Conservation (phyloP, 2,888 invertebrate species). For the Eulithis prunata region DNA sequence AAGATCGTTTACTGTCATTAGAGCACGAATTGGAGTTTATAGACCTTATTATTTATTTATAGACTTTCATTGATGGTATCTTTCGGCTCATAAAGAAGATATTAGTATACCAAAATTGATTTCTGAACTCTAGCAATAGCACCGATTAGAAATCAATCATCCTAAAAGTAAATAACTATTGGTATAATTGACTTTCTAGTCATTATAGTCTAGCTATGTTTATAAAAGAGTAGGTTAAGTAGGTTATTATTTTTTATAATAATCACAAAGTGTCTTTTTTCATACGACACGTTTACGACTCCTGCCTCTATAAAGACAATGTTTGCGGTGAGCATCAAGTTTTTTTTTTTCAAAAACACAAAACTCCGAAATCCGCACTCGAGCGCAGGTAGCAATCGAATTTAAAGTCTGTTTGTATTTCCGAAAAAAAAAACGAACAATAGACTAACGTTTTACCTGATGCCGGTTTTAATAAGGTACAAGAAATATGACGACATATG, state of each 20-base stretch:
- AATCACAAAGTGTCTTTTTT: not conserved
- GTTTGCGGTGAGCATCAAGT: slow-evolving; percentile 79
- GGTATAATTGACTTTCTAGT: slow-evolving; percentile 4
- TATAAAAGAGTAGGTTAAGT: not conserved
- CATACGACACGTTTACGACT: slow-evolving; percentile 49
- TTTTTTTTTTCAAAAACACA: slow-evolving; percentile 77
- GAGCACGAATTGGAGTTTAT: slow-evolving; percentile 54
- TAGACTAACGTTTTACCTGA: slow-evolving; percentile 76
- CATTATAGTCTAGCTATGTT: not conserved
- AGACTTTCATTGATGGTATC: slow-evolving; percentile 47
- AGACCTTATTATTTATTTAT: slow-evolving; percentile 59
- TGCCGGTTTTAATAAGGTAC: slow-evolving; percentile 78
- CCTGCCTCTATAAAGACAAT: slow-evolving; percentile 76
- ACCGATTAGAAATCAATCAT: slow-evolving; percentile 23
- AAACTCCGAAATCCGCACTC: slow-evolving; percentile 79
- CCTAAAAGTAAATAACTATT: slow-evolving; percentile 15
- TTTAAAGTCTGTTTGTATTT: slow-evolving; percentile 80
- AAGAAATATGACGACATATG: slow-evolving; percentile 81
- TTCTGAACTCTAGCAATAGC: slow-evolving; percentile 23
- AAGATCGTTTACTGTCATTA: slow-evolving; percentile 58
- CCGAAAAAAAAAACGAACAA: slow-evolving; percentile 74
- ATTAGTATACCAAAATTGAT: slow-evolving; percentile 32
- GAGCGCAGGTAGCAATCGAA: slow-evolving; percentile 79
- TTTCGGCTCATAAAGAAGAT: slow-evolving; percentile 34
- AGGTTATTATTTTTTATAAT: not conserved